phyloP scores from a whole-genome alignment of 2,797 vertebrate genomes.

The Discoglossus pictus region DNA sequence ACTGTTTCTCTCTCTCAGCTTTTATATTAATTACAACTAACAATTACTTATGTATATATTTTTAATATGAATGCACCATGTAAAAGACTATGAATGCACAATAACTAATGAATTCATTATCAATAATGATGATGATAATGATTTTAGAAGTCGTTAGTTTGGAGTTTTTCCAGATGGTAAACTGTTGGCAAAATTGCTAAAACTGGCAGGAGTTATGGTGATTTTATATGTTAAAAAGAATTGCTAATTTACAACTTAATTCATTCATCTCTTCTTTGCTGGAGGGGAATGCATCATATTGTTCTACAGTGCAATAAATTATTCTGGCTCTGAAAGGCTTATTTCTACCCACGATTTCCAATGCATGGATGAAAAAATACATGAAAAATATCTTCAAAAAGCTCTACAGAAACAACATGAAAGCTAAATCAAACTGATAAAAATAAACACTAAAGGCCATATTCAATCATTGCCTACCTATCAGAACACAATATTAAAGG shows the following conservation, averaged over 20 bases:
- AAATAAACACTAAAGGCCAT: no score
- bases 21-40: no score
- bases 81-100: slow-evolving; percentile 3
- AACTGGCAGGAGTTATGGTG: slow-evolving; percentile 25
- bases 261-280: slow-evolving; percentile 11
- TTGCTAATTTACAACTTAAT: slow-evolving; percentile 15
- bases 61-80: slow-evolving; percentile 8
- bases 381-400: no score
- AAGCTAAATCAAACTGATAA: no score
- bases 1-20: no score
- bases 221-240: slow-evolving; percentile 1
- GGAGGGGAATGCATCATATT: slow-evolving; percentile 11
- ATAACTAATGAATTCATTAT: slow-evolving; percentile 4
- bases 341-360: no score
- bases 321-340: not conserved
- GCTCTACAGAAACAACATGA: no score
- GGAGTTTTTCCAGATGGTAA: slow-evolving; percentile 21
- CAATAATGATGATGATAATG: slow-evolving; percentile 16
- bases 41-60: not conserved
- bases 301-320: slow-evolving; percentile 10
- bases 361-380: no score
- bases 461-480: no score
- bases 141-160: slow-evolving; percentile 15
- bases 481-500: no score
- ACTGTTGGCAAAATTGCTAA: slow-evolving; percentile 23